Percentiles rank a stretch among this genome's conserved stretches.
These are phyloP conservation scores for Lemur catta DNA, from an alignment of 2,797 vertebrate genomes.

Conservation along the genomic window DNA sequence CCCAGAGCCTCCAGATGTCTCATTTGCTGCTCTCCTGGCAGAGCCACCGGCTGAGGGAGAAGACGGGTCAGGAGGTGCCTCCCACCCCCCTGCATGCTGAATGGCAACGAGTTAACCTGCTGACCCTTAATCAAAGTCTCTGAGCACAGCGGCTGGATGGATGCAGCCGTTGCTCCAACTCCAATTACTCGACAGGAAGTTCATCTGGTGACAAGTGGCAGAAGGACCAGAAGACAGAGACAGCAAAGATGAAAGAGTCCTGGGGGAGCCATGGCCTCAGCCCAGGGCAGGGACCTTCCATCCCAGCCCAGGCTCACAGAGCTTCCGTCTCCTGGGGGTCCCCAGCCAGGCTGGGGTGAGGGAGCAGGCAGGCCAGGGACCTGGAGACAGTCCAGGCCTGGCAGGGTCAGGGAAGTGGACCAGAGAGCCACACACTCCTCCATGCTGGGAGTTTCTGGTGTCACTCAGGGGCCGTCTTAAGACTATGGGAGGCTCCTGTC, in stretches of 20 bases:
- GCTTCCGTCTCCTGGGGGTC: not conserved
- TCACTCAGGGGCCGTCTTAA: constrained; percentile 44
- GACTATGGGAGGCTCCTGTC: not conserved
- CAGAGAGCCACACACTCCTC: fast-evolving
- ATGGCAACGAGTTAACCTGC: constrained; percentile 12
- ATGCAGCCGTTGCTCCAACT: constrained; percentile 53
- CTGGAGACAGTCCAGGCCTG: fast-evolving
- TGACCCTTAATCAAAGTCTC: constrained; percentile 71
- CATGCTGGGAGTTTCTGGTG: constrained; percentile 16
- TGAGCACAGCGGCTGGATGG: constrained; percentile 37
- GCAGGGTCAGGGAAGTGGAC: not conserved
- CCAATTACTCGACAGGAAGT: constrained; percentile 68
- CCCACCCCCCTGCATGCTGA: not conserved
- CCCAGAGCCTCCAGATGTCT: not conserved
- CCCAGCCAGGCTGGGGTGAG: not conserved
- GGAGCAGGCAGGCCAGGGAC: fast-evolving
- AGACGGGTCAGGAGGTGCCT: not conserved
- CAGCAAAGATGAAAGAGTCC: constrained; percentile 17
- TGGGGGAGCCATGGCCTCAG: not conserved
- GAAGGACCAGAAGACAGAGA: not conserved
- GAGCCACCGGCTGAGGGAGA: not conserved
- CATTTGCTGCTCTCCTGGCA: not conserved
- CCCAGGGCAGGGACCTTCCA: fast-evolving
- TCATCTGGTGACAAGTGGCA: constrained; percentile 41
- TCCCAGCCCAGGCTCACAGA: not conserved